Base-by-base conservation (phyloP, 2,888 invertebrate genomes). In the Cephus pulcher region DNA sequence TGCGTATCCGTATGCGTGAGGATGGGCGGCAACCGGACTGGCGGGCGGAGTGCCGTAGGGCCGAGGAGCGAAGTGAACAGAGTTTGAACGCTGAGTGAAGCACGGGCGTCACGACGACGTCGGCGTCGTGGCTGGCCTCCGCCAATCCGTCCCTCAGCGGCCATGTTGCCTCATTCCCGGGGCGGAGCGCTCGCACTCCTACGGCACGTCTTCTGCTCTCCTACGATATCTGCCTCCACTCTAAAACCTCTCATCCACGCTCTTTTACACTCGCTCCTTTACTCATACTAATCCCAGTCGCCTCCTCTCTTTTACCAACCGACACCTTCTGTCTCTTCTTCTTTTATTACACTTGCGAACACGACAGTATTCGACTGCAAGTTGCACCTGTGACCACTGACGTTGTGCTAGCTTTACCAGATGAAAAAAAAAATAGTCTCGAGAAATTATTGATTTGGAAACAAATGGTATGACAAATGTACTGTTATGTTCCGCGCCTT, bases 111-210 rank as follows among this genome's bases (percentile, higher is more conserved):
- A 90, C 89, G 90, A 84, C 88, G 89, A 89, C 90, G 89, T 90
- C 89, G 88, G 85, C 86, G 88, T 88, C 88, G 90, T 93, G 93
- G 92, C 93, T 83, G 86, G 93, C 91, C 92, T 94, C 94, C 80
- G 93, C 94, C 87, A 94, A 94, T 92, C 94, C 94, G 88, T 94
- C 94, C 89, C 93, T 94, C 84, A 94, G 92, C 86, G 94, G 91
- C 94, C 94, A 94, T 91, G 94, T 92, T 86, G 94, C 91, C 89
- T 93, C 93, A 93, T 93, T 86, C 93, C 94, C 81, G 94, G 94
- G 89, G 94, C 94, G 82, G 94, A 94, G 91, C 94, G 92, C 85
- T 23, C 93, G 82, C 93, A 92, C 83, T 93, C 93, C 81, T 93
- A 93, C 71, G 93, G 93, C 88, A 93, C 93, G 85, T 91, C 92